phyloP scores from a whole-genome alignment of 2,797 vertebrate genomes.

The Lepilemur ruficaudatus region DNA sequence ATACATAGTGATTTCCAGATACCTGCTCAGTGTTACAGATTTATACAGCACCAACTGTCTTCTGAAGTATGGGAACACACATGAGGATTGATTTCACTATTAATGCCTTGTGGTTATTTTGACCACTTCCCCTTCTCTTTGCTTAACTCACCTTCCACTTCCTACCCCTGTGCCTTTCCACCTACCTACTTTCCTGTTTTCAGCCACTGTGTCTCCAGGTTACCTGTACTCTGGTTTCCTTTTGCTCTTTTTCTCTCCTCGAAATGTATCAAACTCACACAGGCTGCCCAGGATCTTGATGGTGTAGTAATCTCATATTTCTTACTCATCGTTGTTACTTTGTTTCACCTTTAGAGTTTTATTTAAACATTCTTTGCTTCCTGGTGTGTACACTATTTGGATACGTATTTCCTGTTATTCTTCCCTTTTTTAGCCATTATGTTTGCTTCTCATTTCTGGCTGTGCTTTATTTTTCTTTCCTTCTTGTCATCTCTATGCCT shows the following conservation, averaged over 20 bases:
- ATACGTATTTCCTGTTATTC: neutral
- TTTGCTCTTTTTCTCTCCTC: neutral
- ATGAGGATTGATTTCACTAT: neutral
- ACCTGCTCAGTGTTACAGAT: neutral
- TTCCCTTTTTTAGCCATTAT: neutral
- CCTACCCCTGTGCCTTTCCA: rapidly evolving
- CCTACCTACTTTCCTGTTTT: neutral
- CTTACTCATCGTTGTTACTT: neutral
- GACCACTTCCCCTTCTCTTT: neutral
- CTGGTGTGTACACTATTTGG: neutral
- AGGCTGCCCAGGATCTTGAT: neutral
- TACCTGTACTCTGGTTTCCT: neutral
- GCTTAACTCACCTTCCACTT: neutral
- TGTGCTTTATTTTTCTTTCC: neutral
- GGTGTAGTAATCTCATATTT: neutral
- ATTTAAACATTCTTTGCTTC: neutral
- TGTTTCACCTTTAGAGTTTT: slow-evolving; percentile 6
- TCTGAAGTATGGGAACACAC: neutral
- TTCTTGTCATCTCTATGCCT: neutral
- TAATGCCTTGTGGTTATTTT: neutral
- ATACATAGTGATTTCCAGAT: neutral
- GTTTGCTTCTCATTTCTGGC: neutral
- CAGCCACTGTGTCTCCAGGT: neutral
- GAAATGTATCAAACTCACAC: neutral
- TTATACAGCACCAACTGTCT: neutral